Base-by-base conservation (phyloP, 2,888 invertebrate genomes). In the Pyrocoelia pectoralis region DNA sequence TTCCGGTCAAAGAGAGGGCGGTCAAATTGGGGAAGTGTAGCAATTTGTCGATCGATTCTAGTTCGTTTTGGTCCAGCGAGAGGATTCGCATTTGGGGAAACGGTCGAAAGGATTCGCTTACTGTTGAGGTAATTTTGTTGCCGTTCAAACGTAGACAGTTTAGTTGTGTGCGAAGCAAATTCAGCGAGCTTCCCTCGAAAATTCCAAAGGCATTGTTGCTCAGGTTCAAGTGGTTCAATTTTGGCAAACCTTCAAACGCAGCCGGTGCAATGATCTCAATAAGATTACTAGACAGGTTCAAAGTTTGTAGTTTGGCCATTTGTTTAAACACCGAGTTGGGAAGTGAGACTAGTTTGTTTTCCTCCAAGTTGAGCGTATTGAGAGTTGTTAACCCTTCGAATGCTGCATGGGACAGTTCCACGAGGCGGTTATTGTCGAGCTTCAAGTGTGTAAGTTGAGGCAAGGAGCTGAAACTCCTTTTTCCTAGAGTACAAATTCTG, bases 211-310 rank as follows among this genome's bases (percentile, higher is more conserved):
- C 9, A 10, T 52, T 52, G n/a, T 33, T 17, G 17, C 33, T 52
- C 1, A 52, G 33, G 15, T 52, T 33, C 6, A 52, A 15, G 38
- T 52, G 33, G 8, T 52, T 8, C 10, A 52, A 15, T 14, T 17
- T 29, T 2, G 17, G 9, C 4, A 52, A n/a, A 1, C 52, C 52
- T 33, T 52, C 52, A 33, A 52, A 52, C 1, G 52, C 29, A 5
- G n/a, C 33, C 9, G 12, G 15, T 38, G 24, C 14, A 2, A 52
- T 33, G 4, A 10, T 10, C 4, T 52, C 14, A 9, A 52, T 38
- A 1, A 8, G 10, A 15, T 52, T 52, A 9, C 33, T n/a, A 15
- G 33, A 33, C 1, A 52, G 15, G 5, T 52, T 28, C 5, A 52
- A 10, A 14, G 33, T 33, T 18, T 52, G 29, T 17, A 52, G 15